Base-by-base conservation (phyloP, 2,888 invertebrate genomes). In the Acleris holmiana region DNA sequence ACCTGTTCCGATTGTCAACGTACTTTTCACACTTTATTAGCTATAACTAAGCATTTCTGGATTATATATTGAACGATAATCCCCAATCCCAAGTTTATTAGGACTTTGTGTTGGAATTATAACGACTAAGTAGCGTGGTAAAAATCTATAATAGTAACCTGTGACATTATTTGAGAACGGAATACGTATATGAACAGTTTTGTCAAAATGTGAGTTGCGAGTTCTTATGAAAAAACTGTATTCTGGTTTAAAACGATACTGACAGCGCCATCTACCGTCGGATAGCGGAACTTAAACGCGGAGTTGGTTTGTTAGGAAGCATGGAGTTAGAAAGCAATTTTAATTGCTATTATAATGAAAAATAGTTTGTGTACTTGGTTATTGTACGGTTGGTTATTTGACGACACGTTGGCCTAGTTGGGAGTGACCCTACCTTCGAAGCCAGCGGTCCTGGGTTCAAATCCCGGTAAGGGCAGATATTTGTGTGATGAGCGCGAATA, bases 181-280 rank as follows among this genome's bases (percentile, higher is more conserved):
- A 35, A 35, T 4, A 35, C 13, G 4, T 13, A 13, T 35, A 13
- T 13, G 13, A 13, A 13, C 35, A 35, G 4, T 19, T 35, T 57
- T 57, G 35, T 35, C 35, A 35, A 35, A 35, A 47, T 15, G 10
- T 10, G 35, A 23, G 13, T 13, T 44, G 44, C 2, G 29, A 29
- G 29, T 29, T 25, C 25, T 25, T 29, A 29, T n/a, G 44, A 44
- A 5, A 5, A 15, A 29, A 18, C 4, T 2, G 41, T n/a, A 5
- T 23, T 49, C 59, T 25, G 29, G 29, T 29, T 29, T 29, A 29
- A 29, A 77, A 73, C 62, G 77, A 57, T 73, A 82, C 81, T 15
- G 21, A 55, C 74, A 77, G 66, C 83, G 84, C 73, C 85, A 86
- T 82, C 89, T 88, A 74, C 77, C 78, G 79, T 74, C 76, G 74